A percentile compares a stretch with the other conserved stretches of the same genome.
Evolutionary conservation across 2,797 vertebrate species (phyloP).

Genomic region (Naso thynnoides): DNA sequence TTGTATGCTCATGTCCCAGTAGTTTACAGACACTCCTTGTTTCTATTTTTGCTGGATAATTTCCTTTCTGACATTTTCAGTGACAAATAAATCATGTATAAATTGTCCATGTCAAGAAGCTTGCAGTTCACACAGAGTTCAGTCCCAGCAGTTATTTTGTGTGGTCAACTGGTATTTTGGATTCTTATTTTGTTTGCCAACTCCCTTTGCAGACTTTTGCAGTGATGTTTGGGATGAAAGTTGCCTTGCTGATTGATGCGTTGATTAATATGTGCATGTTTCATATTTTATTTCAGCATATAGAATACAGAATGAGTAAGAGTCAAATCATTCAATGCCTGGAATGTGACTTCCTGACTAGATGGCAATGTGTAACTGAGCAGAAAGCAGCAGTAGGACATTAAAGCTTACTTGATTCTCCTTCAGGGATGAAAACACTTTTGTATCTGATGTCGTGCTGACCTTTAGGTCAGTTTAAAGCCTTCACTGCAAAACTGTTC

Average conservation of each 20-base stretch:
- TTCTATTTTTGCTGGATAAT: conserved; percentile 1
- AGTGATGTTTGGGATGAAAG: neutral
- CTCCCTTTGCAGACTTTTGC: neutral
- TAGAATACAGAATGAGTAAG: neutral
- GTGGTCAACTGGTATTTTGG: neutral
- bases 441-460: neutral
- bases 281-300: neutral
- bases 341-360: neutral
- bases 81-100: neutral
- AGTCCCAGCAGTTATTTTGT: neutral
- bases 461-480: too few species aligned
- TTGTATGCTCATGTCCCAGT: neutral
- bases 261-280: neutral
- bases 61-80: neutral
- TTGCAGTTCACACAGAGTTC: neutral
- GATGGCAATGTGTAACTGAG: neutral
- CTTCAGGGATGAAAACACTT: neutral
- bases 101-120: neutral
- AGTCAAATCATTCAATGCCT: neutral
- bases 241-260: neutral
- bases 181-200: neutral
- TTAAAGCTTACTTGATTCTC: neutral
- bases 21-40: neutral
- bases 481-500: too few species aligned
- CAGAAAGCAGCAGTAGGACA: neutral